A percentile compares a stretch with the other conserved stretches of the same genome.
phyloP scores from a whole-genome alignment of 2,888 invertebrate species.

The Nemapogon koenigi region DNA sequence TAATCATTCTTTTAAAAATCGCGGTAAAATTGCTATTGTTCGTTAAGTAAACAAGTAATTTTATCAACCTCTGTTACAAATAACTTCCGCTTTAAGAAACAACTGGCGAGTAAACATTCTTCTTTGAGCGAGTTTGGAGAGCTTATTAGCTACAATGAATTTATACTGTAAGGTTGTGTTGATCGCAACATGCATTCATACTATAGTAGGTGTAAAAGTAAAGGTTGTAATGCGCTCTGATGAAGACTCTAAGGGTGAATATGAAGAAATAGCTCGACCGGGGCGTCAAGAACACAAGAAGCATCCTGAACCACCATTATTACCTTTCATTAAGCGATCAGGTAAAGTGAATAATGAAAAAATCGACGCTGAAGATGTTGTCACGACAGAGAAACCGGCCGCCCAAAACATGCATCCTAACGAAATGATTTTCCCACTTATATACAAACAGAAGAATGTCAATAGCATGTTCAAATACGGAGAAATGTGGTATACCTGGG shows the following conservation, averaged over 20 bases:
- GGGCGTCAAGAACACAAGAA: conserved; percentile 31
- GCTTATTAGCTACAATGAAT: too few species aligned
- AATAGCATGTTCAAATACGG: conserved; percentile 57
- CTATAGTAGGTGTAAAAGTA: conserved; percentile 36
- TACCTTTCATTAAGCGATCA: conserved; percentile 35
- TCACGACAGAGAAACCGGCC: conserved; percentile 29
- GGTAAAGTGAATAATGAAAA: conserved; percentile 24
- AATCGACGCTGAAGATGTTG: conserved; percentile 30
- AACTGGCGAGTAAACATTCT: not conserved
- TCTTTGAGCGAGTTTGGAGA: too few species aligned
- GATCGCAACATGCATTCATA: conserved; percentile 25
- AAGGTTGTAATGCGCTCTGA: conserved; percentile 51
- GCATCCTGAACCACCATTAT: conserved; percentile 22
- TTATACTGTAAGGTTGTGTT: conserved; percentile 16
- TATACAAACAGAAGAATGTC: conserved; percentile 45
- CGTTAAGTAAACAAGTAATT: too few species aligned
- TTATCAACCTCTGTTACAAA: too few species aligned
- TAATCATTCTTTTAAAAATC: too few species aligned
- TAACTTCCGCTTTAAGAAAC: conserved; percentile 4
- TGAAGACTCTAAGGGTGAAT: conserved; percentile 40
- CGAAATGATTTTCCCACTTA: conserved; percentile 47
- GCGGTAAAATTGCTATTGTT: too few species aligned
- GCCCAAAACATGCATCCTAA: conserved; percentile 39
- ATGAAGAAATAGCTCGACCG: conserved; percentile 27
- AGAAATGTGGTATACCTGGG: conserved; percentile 57